These are phyloP conservation scores for Polypedilum vanderplanki DNA, from an alignment of 1,140 invertebrate genomes.

Conservation along the genomic window DNA sequence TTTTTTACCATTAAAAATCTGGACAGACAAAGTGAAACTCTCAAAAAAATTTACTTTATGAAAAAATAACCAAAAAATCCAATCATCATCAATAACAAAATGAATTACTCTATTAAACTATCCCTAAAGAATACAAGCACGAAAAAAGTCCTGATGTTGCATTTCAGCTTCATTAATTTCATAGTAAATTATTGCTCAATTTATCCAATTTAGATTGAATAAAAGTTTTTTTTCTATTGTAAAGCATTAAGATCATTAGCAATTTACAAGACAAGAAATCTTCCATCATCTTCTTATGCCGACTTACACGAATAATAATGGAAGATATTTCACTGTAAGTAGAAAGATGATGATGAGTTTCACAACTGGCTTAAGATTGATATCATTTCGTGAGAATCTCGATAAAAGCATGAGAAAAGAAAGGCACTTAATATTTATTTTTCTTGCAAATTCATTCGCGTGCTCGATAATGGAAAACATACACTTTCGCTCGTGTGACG, in stretches of 20 bases:
- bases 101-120: too few species aligned
- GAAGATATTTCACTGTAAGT: background rate
- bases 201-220: too few species aligned
- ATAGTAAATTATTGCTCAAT: too few species aligned
- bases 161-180: too few species aligned
- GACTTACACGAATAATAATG: background rate
- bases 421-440: slow-evolving; percentile 4
- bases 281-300: background rate
- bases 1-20: too few species aligned
- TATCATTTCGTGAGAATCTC: slow-evolving; percentile 10
- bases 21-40: too few species aligned
- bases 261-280: background rate
- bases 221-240: background rate
- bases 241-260: background rate
- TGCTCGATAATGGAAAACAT: background rate
- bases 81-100: too few species aligned
- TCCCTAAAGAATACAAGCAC: too few species aligned
- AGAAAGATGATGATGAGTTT: background rate
- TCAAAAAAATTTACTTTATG: too few species aligned
- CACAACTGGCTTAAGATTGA: background rate
- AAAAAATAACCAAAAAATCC: too few species aligned
- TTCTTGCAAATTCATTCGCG: background rate
- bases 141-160: too few species aligned
- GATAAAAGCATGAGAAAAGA: background rate
- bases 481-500: background rate